Base-by-base conservation (phyloP, 1,140 invertebrate species). In the Camponotus floridanus region DNA sequence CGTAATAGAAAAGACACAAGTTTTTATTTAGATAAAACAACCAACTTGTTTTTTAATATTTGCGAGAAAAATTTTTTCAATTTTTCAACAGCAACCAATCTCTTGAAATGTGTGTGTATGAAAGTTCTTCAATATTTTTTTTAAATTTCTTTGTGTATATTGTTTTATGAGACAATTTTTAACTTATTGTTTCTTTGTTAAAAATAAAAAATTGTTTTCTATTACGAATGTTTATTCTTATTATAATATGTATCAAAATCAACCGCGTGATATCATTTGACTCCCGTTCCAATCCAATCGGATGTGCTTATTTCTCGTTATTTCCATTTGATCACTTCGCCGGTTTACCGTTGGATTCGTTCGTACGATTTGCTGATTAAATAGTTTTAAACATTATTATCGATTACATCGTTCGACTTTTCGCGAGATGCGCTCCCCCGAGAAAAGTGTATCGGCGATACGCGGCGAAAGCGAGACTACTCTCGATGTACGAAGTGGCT, bases 401-500 rank as follows among this genome's bases (percentile, higher is more conserved):
- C 71, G 61, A 15, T 85, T 45, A 76, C 81, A 76, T 85, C 61
- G 57, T 85, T 67, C 57, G 26, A 26, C 26, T 62, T 71, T 81
- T 48, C 42, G 55, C 65, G 42, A 67, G 64, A 51, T 68, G 55
- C 76, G 42, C 36, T 51, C 86, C 86, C 87, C 89, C 92, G 87
- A 65, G 90, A 93, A 93, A 93, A 92, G 92, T 92, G 91, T 93
- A 92, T 93, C 91, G 68, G 91, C 92, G 93, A 94, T 93, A 92
- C 93, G 92, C 93, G 94, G 91, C 94, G 91, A 94, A 94, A 93
- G 93, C 93, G 93, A 94, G 94, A 94, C 94, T 95, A 92, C 93
- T 92, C 93, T 93, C 89, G 92, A 92, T 87, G 92, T 89, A 94
- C 92, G 76, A 94, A 94, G 94, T 93, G 92, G 92, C 94, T 94